Percentiles rank a stretch among this genome's conserved stretches.
These are phyloP conservation scores for Drosophila tripunctata DNA, from an alignment of 2,888 invertebrate species.

Conservation along the genomic window DNA sequence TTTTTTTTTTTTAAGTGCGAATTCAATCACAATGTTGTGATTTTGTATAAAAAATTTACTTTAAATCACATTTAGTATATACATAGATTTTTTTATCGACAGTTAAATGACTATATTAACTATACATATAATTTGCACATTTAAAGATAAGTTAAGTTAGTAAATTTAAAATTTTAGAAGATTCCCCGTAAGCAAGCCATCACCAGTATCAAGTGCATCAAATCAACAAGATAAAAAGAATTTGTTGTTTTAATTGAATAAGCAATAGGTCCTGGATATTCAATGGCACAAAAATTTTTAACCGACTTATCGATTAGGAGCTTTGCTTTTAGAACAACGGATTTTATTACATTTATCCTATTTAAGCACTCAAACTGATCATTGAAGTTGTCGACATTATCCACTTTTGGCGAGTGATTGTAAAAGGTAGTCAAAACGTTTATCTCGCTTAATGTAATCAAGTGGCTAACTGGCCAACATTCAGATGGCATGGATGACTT, in stretches of 20 bases:
- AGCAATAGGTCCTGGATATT: background rate
- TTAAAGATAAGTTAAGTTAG: no score
- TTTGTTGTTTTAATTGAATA: background rate
- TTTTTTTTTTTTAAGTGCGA: no score
- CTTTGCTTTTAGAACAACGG: slow-evolving; percentile 27
- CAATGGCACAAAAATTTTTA: background rate
- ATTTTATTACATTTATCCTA: background rate
- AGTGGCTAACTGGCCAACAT: background rate
- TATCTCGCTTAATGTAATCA: slow-evolving; percentile 2
- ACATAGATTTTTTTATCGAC: background rate
- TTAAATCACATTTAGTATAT: background rate
- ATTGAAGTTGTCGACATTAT: background rate
- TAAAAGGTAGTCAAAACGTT: background rate
- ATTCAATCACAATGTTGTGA: no score
- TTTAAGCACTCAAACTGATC: slow-evolving; percentile 1
- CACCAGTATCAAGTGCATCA: slow-evolving; percentile 39
- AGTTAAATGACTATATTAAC: background rate
- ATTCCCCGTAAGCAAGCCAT: slow-evolving; percentile 38
- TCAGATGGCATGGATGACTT: background rate
- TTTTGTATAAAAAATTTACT: background rate
- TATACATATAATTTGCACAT: background rate
- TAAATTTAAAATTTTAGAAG: slow-evolving; percentile 11
- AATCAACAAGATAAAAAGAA: slow-evolving; percentile 12
- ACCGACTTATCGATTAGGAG: slow-evolving; percentile 25
- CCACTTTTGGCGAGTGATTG: background rate